Percentiles rank a stretch among this genome's conserved stretches.
Conservation (phyloP, 2,113 vertebrate species). For the Alouatta palliata region DNA sequence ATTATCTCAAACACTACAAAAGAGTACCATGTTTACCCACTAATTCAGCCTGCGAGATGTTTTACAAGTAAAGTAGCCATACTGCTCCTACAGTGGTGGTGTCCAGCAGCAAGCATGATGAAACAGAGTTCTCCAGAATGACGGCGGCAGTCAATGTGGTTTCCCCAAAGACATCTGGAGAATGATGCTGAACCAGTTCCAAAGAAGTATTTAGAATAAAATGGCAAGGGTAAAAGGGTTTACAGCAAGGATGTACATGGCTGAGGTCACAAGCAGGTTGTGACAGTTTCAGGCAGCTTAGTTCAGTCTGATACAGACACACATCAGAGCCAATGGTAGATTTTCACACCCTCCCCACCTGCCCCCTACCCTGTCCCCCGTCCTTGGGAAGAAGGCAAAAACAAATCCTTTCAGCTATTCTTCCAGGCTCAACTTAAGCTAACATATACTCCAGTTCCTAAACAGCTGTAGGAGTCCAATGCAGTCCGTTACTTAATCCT, state of each 20-base stretch:
- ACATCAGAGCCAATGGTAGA: not conserved
- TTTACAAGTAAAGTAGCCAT: not conserved
- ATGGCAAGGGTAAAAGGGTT: not conserved
- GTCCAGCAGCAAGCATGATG: not conserved
- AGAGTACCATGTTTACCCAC: not conserved
- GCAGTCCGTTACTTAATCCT: not conserved
- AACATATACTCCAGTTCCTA: not conserved
- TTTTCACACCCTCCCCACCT: not conserved
- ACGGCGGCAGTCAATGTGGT: not conserved
- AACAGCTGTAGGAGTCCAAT: not conserved
- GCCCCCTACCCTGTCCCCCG: too few relatives aligned
- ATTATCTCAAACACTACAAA: not conserved
- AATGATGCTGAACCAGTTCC: not conserved
- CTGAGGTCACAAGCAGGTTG: slow-evolving; percentile 48
- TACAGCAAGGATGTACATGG: not conserved
- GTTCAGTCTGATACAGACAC: not conserved
- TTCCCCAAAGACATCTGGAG: not conserved
- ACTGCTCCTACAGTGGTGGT: not conserved
- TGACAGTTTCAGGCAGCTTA: slow-evolving; percentile 19
- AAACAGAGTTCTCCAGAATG: not conserved
- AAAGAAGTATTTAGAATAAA: not conserved
- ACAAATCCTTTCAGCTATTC: not conserved
- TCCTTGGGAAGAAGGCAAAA: not conserved
- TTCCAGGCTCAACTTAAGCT: not conserved
- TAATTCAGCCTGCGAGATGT: not conserved